Evolutionary conservation across 1,140 invertebrate genomes (phyloP), one percentile per base, ranked within the genome.

Genomic region (Cherax destructor): DNA sequence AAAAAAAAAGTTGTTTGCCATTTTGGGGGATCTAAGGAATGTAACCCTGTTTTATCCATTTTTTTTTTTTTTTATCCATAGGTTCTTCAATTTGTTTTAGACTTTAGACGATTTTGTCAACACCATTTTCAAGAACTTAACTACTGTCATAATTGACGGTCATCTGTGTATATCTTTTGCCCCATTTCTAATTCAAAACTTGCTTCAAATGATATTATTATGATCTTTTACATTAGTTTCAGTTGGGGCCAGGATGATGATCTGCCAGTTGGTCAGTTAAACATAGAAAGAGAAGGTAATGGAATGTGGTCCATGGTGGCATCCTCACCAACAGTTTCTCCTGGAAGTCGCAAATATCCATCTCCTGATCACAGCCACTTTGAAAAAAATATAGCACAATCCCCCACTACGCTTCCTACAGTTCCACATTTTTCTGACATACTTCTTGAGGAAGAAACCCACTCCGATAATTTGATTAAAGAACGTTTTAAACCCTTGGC

Each of bases 401-500:
- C 81, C 7, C 56, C 56, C 18, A 6, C 49, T n/a, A 4, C 10
- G 13, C 76, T 21, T 49, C 30, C 86, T 49, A 21, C 59, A 21
- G 47, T 80, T 59, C 86, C 86, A 65, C 69, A 56, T 56, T 88
- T 88, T 41, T 65, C 56, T n/a, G 4, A 65, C 61, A 88, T 88
- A 3, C 47, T 88, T 3, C 52, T 69, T 56, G 86, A 88, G 30
- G 86, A 88, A 80, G 86, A 88, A 56, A 88, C 61, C 18, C 86
- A 65, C 59, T 80, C 86, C 3, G 65, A 69, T 21, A 88, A 88
- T 79, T 50, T 88, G 65, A 80, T 65, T 4, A 88, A 50, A 47
- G 86, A 88, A 79, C 86, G 21, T 11, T 88, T 61, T 16, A 88
- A 88, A 61, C 76, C 86, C 41, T 30, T 88, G 41, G 56, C 56